A percentile compares a stretch with the other conserved stretches of the same genome.
These are phyloP conservation scores for Psittacara wagleri DNA, from an alignment of 2,113 vertebrate species.

Conservation along the genomic window DNA sequence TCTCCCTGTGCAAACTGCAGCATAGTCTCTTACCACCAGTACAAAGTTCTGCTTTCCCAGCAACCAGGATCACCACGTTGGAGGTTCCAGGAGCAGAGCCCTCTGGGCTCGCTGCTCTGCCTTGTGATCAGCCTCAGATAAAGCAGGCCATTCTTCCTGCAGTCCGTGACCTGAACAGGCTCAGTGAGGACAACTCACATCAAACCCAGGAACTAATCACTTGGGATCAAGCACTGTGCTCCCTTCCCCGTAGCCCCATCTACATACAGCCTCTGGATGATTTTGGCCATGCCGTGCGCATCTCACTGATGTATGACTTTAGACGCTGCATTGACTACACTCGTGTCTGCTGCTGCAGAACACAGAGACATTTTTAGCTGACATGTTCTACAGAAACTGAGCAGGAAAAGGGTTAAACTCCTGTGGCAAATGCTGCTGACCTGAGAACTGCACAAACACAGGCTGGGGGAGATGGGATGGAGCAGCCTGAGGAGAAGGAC, in stretches of 20 bases:
- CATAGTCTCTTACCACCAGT: background rate
- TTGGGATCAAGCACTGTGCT: background rate
- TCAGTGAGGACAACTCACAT: background rate
- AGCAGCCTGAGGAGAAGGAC: background rate
- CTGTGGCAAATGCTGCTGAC: background rate
- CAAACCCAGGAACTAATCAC: conserved; percentile 21
- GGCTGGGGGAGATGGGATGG: background rate
- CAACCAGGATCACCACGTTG: background rate
- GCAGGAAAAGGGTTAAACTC: background rate
- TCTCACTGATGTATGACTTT: background rate
- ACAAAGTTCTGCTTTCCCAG: background rate
- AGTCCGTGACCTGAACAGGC: background rate
- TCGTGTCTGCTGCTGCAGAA: background rate
- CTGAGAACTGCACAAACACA: background rate
- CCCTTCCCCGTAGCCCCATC: background rate
- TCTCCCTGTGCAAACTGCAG: background rate
- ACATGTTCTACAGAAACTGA: background rate
- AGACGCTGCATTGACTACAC: background rate
- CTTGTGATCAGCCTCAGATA: background rate
- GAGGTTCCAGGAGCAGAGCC: conserved; percentile 7
- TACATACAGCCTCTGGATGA: background rate
- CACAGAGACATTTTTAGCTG: background rate
- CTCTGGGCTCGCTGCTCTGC: background rate
- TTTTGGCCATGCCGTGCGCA: background rate
- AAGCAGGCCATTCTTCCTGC: conserved; percentile 8